A percentile compares a stretch with the other conserved stretches of the same genome.
phyloP scores from a whole-genome alignment of 30 jellyfish, hydroid and myxozoan genomes.

The Rhopilema esculentum region DNA sequence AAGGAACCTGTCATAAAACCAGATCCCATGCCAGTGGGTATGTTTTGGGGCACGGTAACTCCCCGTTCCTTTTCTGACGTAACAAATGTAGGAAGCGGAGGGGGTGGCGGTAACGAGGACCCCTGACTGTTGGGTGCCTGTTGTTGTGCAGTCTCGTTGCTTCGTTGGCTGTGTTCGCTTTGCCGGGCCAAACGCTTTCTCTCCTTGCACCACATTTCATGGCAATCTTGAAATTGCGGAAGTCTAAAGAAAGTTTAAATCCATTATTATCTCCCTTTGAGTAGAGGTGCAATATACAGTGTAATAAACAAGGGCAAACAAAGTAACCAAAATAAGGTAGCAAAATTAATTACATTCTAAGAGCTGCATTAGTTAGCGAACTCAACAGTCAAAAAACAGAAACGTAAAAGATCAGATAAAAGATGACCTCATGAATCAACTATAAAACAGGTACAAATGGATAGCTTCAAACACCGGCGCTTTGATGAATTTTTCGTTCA shows the following conservation, averaged over 20 bases:
- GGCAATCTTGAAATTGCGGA: slow-evolving; percentile 98
- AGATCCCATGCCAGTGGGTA: slow-evolving; percentile 69
- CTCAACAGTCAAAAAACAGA: too few species aligned
- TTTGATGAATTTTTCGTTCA: neutral
- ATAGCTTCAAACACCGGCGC: too few species aligned
- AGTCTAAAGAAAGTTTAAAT: slow-evolving; percentile 53
- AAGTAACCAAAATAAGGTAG: too few species aligned
- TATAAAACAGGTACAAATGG: too few species aligned
- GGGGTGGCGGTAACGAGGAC: slow-evolving; percentile 91
- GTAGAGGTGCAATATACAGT: neutral
- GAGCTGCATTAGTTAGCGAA: too few species aligned
- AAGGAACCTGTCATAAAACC: slow-evolving; percentile 82
- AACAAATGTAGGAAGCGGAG: slow-evolving; percentile 78
- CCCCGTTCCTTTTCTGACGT: slow-evolving; percentile 55
- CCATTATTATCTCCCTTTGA: neutral
- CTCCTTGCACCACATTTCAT: slow-evolving; percentile 98
- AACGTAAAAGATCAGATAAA: too few species aligned
- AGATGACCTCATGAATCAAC: too few species aligned
- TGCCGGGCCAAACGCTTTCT: slow-evolving; percentile 88
- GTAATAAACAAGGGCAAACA: too few species aligned
- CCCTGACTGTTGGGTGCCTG: slow-evolving; percentile 35
- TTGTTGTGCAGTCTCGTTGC: slow-evolving; percentile 24
- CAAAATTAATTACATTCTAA: too few species aligned
- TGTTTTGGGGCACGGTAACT: slow-evolving; percentile 5
- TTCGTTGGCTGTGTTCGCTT: slow-evolving; percentile 64